phyloP scores from a whole-genome alignment of 2,113 vertebrate genomes.

The Mugil cephalus region DNA sequence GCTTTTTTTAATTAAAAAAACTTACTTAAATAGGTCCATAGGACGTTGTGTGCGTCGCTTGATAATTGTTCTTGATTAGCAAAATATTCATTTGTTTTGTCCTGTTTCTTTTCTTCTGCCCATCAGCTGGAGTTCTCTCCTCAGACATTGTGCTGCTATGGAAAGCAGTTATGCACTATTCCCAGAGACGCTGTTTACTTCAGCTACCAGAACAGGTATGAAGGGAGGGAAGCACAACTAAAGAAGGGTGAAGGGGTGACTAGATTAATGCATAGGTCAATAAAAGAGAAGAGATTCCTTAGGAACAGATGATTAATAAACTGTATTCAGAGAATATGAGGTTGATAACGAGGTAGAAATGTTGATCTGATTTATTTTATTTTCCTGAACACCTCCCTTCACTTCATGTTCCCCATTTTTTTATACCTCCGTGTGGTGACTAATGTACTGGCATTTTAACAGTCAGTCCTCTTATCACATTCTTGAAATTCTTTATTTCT shows the following conservation, averaged over 20 bases:
- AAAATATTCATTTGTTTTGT: not conserved
- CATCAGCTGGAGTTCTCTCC: constrained; percentile 97
- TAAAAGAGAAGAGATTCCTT: not conserved
- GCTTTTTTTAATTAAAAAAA: no score
- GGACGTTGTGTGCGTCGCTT: not conserved
- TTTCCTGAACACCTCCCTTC: constrained; percentile 47
- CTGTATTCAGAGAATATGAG: not conserved
- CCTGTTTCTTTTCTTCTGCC: constrained; percentile 35
- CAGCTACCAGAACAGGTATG: constrained; percentile 99
- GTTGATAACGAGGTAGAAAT: not conserved
- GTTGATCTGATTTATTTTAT: constrained; percentile 27
- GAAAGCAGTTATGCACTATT: constrained; percentile 99
- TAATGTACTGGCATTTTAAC: constrained; percentile 75
- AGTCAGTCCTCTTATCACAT: constrained; percentile 57
- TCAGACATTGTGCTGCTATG: constrained; percentile 99
- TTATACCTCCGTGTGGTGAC: constrained; percentile 35
- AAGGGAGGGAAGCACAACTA: not conserved
- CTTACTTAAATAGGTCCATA: no score
- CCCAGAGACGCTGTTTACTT: constrained; percentile 98
- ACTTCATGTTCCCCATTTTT: constrained; percentile 47
- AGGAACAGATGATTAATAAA: not conserved
- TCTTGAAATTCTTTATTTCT: not conserved
- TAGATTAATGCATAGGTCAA: not conserved
- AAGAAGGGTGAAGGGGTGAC: not conserved
- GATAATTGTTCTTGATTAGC: not conserved